These are phyloP conservation scores for Mastacembelus armatus DNA, from an alignment of 2,797 vertebrate species.

Conservation along the genomic window DNA sequence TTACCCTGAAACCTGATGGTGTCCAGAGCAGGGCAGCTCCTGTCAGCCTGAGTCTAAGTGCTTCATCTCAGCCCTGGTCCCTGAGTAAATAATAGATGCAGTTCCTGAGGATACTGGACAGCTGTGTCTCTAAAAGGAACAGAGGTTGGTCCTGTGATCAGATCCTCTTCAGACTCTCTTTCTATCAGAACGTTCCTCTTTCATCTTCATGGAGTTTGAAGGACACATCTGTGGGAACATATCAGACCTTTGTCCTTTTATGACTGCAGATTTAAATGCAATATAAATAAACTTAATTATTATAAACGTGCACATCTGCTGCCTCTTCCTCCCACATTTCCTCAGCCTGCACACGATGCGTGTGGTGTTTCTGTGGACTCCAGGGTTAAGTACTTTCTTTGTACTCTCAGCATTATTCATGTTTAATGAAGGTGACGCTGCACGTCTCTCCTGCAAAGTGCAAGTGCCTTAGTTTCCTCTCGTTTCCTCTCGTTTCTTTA, in stretches of 20 bases:
- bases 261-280: no score
- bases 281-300: no score
- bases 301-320: no score
- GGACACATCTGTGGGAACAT: no score
- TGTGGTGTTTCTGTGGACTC: no score
- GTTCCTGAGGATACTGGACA: conserved; percentile 60
- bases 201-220: no score
- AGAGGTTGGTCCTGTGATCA: no score
- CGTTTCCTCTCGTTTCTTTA: conserved; percentile 30
- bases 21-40: conserved; percentile 47
- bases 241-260: no score
- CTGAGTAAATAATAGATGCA: conserved; percentile 81
- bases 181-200: no score
- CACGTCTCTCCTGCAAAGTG: background rate
- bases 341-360: no score
- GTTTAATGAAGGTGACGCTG: conserved; percentile 36
- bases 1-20: conserved; percentile 58
- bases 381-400: conserved; percentile 37
- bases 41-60: conserved; percentile 59
- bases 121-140: conserved; percentile 37
- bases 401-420: conserved; percentile 36
- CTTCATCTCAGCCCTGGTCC: conserved; percentile 52
- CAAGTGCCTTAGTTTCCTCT: conserved; percentile 22
- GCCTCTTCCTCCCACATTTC: no score
- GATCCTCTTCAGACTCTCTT: no score